Conservation (phyloP, 2,797 vertebrate genomes). For the Gymnocypris eckloni region DNA sequence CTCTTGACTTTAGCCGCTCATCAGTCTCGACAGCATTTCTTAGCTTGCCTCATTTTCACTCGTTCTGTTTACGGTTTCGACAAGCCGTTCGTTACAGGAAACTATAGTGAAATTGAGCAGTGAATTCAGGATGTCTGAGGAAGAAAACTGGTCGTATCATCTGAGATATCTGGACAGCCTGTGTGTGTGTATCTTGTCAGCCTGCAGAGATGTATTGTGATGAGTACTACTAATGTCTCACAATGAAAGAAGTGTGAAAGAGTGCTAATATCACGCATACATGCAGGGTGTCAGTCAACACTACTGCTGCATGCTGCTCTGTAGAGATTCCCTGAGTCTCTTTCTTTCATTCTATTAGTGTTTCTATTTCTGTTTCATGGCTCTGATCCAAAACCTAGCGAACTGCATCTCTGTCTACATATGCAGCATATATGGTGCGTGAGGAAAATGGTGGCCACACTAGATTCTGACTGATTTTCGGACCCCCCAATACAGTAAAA, state of each 20-base stretch:
- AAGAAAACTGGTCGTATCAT: not conserved
- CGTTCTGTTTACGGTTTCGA: not conserved
- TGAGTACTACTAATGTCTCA: slow-evolving; percentile 37
- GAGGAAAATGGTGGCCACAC: too few species aligned
- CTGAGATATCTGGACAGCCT: not conserved
- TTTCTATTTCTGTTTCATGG: not conserved
- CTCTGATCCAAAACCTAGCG: slow-evolving; percentile 23
- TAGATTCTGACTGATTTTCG: too few species aligned
- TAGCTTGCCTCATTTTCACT: not conserved
- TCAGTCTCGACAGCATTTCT: not conserved
- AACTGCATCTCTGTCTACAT: not conserved
- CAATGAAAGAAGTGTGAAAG: slow-evolving; percentile 19
- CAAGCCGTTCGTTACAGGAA: not conserved
- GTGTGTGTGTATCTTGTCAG: slow-evolving; percentile 3
- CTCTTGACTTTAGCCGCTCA: not conserved
- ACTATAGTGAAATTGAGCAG: not conserved
- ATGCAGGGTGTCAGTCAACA: slow-evolving; percentile 32
- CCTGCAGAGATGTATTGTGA: slow-evolving; percentile 10
- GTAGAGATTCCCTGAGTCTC: not conserved
- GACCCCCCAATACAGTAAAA: too few species aligned
- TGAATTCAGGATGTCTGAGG: not conserved
- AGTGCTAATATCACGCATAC: not conserved
- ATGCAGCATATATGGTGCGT: not conserved
- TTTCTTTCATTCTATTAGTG: slow-evolving; percentile 22
- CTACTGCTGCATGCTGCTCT: slow-evolving; percentile 18